These are phyloP conservation scores for Acleris emargana DNA, from an alignment of 2,888 invertebrate species.

Conservation along the genomic window DNA sequence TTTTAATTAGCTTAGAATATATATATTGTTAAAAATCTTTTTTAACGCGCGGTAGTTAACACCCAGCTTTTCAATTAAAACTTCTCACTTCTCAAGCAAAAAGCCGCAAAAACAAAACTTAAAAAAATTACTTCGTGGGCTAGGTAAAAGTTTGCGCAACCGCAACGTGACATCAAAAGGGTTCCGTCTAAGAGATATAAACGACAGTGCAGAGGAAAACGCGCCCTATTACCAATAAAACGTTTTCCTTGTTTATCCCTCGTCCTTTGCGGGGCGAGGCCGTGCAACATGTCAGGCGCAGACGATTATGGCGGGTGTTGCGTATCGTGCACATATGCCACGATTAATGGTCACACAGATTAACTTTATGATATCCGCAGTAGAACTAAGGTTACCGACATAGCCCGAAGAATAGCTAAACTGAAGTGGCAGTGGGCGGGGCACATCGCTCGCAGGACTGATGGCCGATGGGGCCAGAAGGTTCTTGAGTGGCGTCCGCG, in stretches of 20 bases:
- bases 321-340: background rate
- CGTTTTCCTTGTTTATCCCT: background rate
- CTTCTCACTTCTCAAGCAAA: background rate
- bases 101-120: constrained; percentile 1
- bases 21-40: no score
- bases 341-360: background rate
- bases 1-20: no score
- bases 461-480: no score
- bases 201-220: background rate
- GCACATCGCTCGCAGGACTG: no score
- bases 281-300: constrained; percentile 12
- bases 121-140: background rate
- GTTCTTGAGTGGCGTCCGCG: no score
- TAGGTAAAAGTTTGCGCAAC: background rate
- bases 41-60: background rate
- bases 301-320: constrained; percentile 7
- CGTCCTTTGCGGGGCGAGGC: constrained; percentile 7
- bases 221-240: constrained; percentile 1
- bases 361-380: no score
- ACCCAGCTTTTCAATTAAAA: background rate
- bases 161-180: background rate
- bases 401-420: no score
- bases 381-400: no score
- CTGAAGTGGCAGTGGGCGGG: no score
- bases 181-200: background rate